These are phyloP conservation scores for Gymnogyps californianus DNA, from an alignment of 2,113 vertebrate species.

Conservation along the genomic window DNA sequence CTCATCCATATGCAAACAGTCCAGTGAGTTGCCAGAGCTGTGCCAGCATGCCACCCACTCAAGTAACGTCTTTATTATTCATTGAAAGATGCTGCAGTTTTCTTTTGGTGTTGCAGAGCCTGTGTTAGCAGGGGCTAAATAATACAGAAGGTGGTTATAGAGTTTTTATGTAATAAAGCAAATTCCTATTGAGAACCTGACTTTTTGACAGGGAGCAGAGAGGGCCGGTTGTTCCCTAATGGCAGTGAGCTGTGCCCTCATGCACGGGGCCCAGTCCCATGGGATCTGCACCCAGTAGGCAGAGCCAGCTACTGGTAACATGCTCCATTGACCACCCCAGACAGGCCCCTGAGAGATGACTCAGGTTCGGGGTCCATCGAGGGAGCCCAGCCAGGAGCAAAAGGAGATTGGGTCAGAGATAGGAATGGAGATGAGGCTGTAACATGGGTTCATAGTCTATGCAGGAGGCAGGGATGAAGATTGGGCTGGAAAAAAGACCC, in stretches of 20 bases:
- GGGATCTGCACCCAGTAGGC: background rate
- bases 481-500: background rate
- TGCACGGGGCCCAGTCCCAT: fast-evolving
- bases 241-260: background rate
- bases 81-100: conserved; percentile 20
- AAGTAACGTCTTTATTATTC: conserved; percentile 39
- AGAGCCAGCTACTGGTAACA: background rate
- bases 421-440: background rate
- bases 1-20: conserved; percentile 53
- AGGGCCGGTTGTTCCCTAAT: background rate
- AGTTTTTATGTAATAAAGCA: background rate
- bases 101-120: background rate
- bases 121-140: background rate
- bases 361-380: background rate
- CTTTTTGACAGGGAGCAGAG: background rate
- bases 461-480: background rate
- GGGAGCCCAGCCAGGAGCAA: background rate
- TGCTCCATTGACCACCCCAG: background rate
- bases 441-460: background rate
- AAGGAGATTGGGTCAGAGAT: background rate
- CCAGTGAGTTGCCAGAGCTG: conserved; percentile 44
- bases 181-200: background rate
- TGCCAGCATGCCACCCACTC: conserved; percentile 38
- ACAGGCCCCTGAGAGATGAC: background rate
- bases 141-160: background rate